Conservation (phyloP, 2,888 invertebrate species). For the Megastigmus dorsalis region DNA sequence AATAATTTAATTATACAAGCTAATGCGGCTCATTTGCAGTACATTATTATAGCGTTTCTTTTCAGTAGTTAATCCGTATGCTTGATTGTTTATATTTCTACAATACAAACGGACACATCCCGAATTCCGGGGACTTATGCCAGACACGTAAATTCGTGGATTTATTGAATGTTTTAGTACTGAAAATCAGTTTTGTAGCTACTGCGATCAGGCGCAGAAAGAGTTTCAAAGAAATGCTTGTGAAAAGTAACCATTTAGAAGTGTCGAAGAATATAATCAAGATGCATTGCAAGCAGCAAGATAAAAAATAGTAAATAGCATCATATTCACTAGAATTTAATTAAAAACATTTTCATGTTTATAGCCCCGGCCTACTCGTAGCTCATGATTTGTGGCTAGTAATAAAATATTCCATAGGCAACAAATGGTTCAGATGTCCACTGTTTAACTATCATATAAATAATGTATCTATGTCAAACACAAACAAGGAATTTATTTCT, state of each 20-base stretch:
- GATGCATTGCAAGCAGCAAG: neutral
- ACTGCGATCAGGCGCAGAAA: neutral
- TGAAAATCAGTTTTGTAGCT: neutral
- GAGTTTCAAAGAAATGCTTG: constrained; percentile 1
- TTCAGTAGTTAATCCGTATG: too few relatives aligned
- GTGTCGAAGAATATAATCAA: too few relatives aligned
- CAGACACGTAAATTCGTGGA: too few relatives aligned
- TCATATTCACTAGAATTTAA: neutral
- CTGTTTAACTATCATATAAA: constrained; percentile 5
- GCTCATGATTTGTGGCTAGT: neutral
- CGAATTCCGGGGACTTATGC: too few relatives aligned
- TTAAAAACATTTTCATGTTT: constrained; percentile 15
- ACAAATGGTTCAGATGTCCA: neutral
- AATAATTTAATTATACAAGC: too few relatives aligned
- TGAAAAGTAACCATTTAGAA: too few relatives aligned
- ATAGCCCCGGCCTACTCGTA: constrained; percentile 1
- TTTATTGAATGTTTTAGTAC: constrained; percentile 23
- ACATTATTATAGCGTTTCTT: too few relatives aligned
- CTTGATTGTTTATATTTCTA: too few relatives aligned
- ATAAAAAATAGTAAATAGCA: neutral
- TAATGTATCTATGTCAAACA: neutral
- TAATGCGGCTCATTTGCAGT: too few relatives aligned
- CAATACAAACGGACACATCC: too few relatives aligned
- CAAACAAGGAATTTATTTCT: neutral
- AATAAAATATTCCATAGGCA: neutral